Conservation (phyloP, 2,888 invertebrate species). For the Orthonychiurus folsomi region DNA sequence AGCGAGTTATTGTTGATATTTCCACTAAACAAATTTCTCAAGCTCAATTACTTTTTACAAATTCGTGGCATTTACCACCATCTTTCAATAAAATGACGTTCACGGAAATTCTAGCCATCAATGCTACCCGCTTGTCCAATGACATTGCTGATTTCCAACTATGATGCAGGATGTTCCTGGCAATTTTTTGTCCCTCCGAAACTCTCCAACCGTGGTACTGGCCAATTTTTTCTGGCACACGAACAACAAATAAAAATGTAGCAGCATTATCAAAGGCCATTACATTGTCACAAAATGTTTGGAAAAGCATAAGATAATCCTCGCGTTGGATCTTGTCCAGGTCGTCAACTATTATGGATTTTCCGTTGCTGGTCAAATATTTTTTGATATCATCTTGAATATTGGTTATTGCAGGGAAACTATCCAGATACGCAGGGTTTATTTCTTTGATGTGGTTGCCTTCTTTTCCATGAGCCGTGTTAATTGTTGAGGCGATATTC, state of each 20-base stretch:
- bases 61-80: not conserved
- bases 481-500: not conserved
- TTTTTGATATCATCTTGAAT: not conserved
- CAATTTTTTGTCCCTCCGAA: not conserved
- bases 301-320: not conserved
- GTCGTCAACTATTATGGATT: not conserved
- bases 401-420: not conserved
- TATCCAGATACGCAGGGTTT: not conserved
- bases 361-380: not conserved
- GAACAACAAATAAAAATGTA: constrained; percentile 1
- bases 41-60: no score
- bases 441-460: not conserved
- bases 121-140: not conserved
- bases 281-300: constrained; percentile 4
- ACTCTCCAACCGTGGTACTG: not conserved
- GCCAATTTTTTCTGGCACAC: not conserved
- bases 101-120: not conserved
- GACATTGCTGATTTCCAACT: not conserved
- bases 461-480: not conserved
- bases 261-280: not conserved
- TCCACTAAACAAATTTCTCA: no score
- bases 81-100: not conserved
- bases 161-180: not conserved
- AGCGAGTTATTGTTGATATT: no score
- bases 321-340: not conserved